These are phyloP conservation scores for Pseudococcus longispinus DNA, from an alignment of 2,888 invertebrate genomes.

Conservation along the genomic window DNA sequence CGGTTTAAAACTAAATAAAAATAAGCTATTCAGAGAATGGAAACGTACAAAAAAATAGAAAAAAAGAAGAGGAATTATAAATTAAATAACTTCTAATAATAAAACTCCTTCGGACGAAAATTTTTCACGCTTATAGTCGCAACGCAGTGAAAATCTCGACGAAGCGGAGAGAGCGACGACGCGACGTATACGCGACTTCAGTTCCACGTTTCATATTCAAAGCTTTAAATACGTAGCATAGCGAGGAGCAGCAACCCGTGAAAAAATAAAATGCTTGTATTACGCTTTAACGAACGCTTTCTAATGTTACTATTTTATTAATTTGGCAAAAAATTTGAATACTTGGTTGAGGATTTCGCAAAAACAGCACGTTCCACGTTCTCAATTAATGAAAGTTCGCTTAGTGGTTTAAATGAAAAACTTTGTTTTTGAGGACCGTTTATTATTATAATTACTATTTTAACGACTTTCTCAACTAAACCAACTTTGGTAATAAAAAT, in stretches of 20 bases:
- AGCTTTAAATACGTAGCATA: neutral
- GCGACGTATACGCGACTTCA: neutral
- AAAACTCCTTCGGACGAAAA: neutral
- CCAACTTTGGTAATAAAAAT: constrained; percentile 48
- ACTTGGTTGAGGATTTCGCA: neutral
- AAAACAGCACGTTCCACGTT: constrained; percentile 3
- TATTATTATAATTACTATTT: constrained; percentile 48
- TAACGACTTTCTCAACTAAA: constrained; percentile 27
- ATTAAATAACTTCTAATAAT: neutral
- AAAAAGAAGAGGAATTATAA: neutral
- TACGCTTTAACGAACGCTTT: constrained; percentile 30
- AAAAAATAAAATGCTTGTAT: constrained; percentile 31
- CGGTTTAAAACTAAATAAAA: neutral
- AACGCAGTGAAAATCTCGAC: neutral
- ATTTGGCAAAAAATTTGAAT: constrained; percentile 32
- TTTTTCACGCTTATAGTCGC: neutral
- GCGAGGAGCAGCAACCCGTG: constrained; percentile 1
- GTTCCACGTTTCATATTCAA: neutral
- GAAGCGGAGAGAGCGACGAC: neutral
- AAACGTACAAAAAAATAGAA: neutral
- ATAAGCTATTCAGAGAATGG: neutral
- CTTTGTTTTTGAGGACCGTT: constrained; percentile 41
- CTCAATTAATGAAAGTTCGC: neutral
- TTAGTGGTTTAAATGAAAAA: constrained; percentile 38
- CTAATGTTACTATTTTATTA: constrained; percentile 32